Conservation (phyloP, 2,888 invertebrate genomes). For the Chorisops tibialis region DNA sequence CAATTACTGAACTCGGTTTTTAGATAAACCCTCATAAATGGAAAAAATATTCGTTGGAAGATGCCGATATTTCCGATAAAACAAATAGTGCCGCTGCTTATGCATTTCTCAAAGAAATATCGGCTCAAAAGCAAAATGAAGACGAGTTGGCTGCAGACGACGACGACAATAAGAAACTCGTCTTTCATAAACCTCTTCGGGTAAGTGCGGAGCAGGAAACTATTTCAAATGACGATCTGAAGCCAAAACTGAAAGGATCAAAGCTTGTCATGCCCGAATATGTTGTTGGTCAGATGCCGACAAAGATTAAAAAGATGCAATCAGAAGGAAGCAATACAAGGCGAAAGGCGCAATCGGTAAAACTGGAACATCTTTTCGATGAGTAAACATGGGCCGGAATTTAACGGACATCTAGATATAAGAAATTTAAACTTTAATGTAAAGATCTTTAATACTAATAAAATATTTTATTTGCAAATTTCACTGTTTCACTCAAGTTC, state of each 20-base stretch:
- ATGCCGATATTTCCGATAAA: slow-evolving; percentile 79
- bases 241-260: slow-evolving; percentile 60
- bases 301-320: slow-evolving; percentile 53
- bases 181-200: slow-evolving; percentile 33
- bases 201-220: slow-evolving; percentile 18
- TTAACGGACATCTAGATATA: no score
- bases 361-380: slow-evolving; percentile 16
- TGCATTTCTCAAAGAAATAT: slow-evolving; percentile 68
- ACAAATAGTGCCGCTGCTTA: slow-evolving; percentile 76
- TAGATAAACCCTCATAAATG: slow-evolving; percentile 77
- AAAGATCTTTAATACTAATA: no score
- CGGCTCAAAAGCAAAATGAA: slow-evolving; percentile 53
- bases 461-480: no score
- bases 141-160: slow-evolving; percentile 16
- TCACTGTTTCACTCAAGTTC: no score
- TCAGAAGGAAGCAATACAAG: background rate
- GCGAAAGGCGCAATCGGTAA: background rate
- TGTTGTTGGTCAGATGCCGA: slow-evolving; percentile 65
- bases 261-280: slow-evolving; percentile 81
- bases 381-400: no score
- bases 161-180: slow-evolving; percentile 37
- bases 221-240: slow-evolving; percentile 37
- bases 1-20: slow-evolving; percentile 37
- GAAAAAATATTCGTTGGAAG: slow-evolving; percentile 74
- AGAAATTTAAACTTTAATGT: no score